Evolutionary conservation across 2,888 invertebrate genomes (phyloP), one percentile per base, ranked within the genome.

Genomic region (Eristalinus sepulchralis): DNA sequence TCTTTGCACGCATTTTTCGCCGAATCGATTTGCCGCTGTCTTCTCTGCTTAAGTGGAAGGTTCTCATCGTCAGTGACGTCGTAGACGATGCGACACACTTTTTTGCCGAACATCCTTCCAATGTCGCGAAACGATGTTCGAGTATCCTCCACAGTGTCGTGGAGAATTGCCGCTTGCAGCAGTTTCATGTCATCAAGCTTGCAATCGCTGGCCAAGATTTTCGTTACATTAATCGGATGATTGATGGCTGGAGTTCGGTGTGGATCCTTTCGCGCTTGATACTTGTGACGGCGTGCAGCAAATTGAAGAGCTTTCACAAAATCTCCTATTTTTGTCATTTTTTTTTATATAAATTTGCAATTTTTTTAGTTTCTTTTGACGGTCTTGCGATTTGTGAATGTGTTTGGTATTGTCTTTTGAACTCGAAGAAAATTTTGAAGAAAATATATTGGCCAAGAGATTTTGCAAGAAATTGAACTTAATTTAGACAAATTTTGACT

Each of bases 101-200:
- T n/a, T 47, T 47, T 17, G n/a, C 93, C 90, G 93, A 96, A 96
- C 39, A 93, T 89, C 24, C 90, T 72, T 89, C 94, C 94, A 57
- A 97, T 94, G 91, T 96, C 96, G n/a, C 94, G 94, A 84, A 95
- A 94, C 0, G 95, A 95, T 1, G 96, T 95, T 64, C 96, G 94
- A 0, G 97, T 97, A 90, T 97, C 97, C 92, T 97, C 97, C 1
- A 97, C 96, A 0, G 96, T 96, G 90, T 97, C 97, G 90, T 97
- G 97, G 1, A 97, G 93, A 10, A 97, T 89, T 0, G 97, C 97
- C 10, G 96, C 96, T 92, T 96, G 94, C 4, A 96, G 91, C 0
- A 95, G 93, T 0, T 75, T 78, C 34, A 90, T 90, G 63, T 91
- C 90, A 89, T 95, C 94, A 9, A 96, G 90, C 3, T 93, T 92